Evolutionary conservation across 1,140 invertebrate species (phyloP).

Genomic region (Drosophila tani): DNA sequence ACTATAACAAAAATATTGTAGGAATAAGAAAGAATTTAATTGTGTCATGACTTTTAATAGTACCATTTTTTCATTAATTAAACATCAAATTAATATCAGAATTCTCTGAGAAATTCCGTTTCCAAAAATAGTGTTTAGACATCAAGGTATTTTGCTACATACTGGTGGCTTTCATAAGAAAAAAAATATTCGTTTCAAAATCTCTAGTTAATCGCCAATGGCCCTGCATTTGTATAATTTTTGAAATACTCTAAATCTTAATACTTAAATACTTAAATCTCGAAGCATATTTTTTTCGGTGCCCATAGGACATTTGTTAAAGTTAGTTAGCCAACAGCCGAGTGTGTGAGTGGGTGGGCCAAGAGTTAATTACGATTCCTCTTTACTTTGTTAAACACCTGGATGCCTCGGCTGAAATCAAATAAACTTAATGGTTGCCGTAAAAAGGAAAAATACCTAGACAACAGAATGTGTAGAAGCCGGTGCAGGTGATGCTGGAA

Average conservation of each 20-base stretch:
- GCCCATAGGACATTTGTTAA: conserved; percentile 38
- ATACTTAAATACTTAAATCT: too few species aligned
- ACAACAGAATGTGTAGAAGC: conserved; percentile 9
- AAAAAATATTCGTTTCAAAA: too few species aligned
- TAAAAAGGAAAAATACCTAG: conserved; percentile 10
- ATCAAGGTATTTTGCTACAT: too few species aligned
- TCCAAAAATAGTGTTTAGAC: too few species aligned
- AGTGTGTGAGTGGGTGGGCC: not conserved
- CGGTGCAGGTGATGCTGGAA: conserved; percentile 13
- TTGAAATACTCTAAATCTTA: too few species aligned
- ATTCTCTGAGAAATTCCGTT: too few species aligned
- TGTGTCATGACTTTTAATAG: too few species aligned
- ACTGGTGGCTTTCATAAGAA: too few species aligned
- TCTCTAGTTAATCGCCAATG: too few species aligned
- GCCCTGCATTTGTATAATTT: too few species aligned
- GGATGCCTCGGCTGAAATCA: conserved; percentile 28
- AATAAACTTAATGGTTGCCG: conserved; percentile 34
- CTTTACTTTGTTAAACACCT: conserved; percentile 59
- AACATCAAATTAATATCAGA: too few species aligned
- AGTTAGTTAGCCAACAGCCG: conserved; percentile 25
- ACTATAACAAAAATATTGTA: not conserved
- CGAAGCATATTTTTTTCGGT: not conserved
- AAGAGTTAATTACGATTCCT: conserved; percentile 72
- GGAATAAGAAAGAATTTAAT: not conserved
- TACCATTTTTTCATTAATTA: too few species aligned